These are phyloP conservation scores for Thomomys bottae DNA, from an alignment of 2,113 vertebrate species.

Conservation along the genomic window DNA sequence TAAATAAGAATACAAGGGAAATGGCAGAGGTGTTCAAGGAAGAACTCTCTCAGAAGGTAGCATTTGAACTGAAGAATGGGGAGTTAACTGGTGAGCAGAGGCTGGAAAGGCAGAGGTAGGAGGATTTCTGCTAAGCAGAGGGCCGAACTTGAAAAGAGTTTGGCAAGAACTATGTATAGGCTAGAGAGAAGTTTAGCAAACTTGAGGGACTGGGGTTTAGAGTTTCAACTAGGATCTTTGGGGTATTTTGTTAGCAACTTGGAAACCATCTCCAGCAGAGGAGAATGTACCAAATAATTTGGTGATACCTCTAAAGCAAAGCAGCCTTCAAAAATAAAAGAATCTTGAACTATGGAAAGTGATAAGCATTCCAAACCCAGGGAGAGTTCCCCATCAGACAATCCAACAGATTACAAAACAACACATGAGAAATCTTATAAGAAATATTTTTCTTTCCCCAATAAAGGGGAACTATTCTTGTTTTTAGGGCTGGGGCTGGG, in stretches of 20 bases:
- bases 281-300: not conserved
- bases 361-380: not conserved
- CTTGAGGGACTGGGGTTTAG: not conserved
- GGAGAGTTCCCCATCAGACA: not conserved
- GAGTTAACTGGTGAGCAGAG: not conserved
- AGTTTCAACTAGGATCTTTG: conserved; percentile 13
- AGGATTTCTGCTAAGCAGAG: not conserved
- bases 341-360: conserved; percentile 10
- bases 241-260: not conserved
- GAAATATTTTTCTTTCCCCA: not conserved
- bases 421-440: conserved; percentile 1
- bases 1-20: not conserved
- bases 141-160: not conserved
- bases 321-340: conserved; percentile 38
- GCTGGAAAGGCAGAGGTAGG: no score
- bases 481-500: not conserved
- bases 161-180: not conserved
- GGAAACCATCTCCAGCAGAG: not conserved
- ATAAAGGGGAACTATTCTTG: not conserved
- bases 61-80: not conserved
- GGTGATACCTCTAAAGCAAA: conserved; percentile 17
- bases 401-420: conserved; percentile 2
- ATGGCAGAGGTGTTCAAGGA: not conserved
- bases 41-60: not conserved
- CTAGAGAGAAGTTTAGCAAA: conserved; percentile 5